Evolutionary conservation across 1,140 invertebrate species (phyloP).

Genomic region (Tetramorium simillimum): DNA sequence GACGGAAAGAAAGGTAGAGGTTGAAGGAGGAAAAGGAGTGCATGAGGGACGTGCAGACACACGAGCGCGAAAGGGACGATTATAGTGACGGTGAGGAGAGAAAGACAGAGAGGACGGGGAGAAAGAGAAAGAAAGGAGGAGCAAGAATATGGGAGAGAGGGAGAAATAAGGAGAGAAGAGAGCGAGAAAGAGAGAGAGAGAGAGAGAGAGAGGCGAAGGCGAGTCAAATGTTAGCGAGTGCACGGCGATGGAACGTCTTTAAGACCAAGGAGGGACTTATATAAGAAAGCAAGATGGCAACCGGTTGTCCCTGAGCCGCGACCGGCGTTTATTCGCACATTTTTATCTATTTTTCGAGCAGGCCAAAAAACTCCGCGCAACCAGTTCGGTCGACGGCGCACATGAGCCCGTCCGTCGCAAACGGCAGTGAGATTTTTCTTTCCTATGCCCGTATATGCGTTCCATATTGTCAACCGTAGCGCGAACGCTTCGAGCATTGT

Average conservation of each 20-base stretch:
- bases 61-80: conserved; percentile 46
- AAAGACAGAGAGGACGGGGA: conserved; percentile 8
- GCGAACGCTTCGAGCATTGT: background rate
- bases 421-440: conserved; percentile 66
- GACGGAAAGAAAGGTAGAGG: conserved; percentile 53
- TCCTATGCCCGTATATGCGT: conserved; percentile 26
- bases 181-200: conserved; percentile 28
- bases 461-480: conserved; percentile 46
- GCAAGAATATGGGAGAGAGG: conserved; percentile 39
- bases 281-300: conserved; percentile 86
- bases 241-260: conserved; percentile 79
- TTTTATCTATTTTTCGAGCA: conserved; percentile 85
- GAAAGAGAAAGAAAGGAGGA: conserved; percentile 12
- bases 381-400: conserved; percentile 71
- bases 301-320: conserved; percentile 84
- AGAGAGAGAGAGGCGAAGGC: conserved; percentile 63
- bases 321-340: conserved; percentile 84
- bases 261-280: conserved; percentile 83
- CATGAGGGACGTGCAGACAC: background rate
- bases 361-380: conserved; percentile 80
- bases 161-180: conserved; percentile 58
- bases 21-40: conserved; percentile 54
- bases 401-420: conserved; percentile 62
- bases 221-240: conserved; percentile 78
- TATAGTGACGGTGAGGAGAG: conserved; percentile 39